Evolutionary conservation across 2,797 vertebrate genomes (phyloP).

Genomic region (Triplophysa yarkandensis): DNA sequence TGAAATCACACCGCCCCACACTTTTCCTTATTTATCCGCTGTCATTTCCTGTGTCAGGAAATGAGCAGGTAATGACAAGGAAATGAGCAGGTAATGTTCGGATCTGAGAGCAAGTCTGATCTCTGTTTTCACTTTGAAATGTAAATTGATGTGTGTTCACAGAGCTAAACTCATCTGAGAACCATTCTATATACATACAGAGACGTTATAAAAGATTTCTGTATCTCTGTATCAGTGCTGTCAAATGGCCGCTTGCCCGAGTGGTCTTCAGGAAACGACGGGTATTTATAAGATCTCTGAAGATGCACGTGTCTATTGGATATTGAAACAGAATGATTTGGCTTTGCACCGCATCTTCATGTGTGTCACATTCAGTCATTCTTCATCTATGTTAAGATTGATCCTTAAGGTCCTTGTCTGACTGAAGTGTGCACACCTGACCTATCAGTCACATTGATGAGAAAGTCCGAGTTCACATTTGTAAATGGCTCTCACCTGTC

Average conservation of each 20-base stretch:
- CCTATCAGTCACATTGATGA: constrained; percentile 19
- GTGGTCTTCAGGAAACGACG: constrained; percentile 21
- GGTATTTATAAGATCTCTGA: constrained; percentile 35
- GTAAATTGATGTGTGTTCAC: neutral
- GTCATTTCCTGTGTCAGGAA: constrained; percentile 17
- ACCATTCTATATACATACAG: constrained; percentile 11
- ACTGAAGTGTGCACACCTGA: neutral
- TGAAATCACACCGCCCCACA: constrained; percentile 17
- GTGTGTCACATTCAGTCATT: neutral
- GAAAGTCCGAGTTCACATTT: constrained; percentile 16
- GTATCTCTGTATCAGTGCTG: constrained; percentile 27
- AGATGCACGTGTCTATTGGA: constrained; percentile 42
- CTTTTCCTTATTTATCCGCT: constrained; percentile 10
- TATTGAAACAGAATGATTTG: constrained; percentile 39
- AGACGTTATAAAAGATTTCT: constrained; percentile 30
- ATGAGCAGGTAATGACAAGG: constrained; percentile 36
- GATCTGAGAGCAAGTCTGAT: constrained; percentile 7
- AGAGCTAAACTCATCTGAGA: constrained; percentile 19
- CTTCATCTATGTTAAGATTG: neutral
- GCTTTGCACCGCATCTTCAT: neutral
- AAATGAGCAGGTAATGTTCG: constrained; percentile 38
- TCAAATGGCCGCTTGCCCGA: neutral
- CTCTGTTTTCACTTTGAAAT: neutral
- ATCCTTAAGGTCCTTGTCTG: neutral
- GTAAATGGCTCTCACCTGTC: constrained; percentile 8